phyloP scores from a whole-genome alignment of 2,797 vertebrate genomes.

The Mycteria americana region DNA sequence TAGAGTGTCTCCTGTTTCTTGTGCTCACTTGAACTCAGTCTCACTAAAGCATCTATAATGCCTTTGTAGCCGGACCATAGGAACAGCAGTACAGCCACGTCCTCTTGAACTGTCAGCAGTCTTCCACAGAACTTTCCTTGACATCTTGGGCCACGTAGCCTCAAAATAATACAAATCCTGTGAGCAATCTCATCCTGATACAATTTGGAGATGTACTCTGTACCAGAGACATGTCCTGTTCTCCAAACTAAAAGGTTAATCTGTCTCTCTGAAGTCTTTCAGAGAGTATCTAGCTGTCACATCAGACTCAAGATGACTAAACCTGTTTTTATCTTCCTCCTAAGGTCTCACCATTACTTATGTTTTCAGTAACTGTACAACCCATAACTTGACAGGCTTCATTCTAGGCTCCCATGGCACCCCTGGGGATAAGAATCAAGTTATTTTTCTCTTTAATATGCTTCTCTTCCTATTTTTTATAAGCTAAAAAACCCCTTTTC shows the following conservation, averaged over 20 bases:
- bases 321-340: background rate
- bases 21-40: background rate
- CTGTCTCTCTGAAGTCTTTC: background rate
- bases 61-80: background rate
- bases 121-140: background rate
- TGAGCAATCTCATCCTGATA: background rate
- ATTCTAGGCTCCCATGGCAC: background rate
- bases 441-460: background rate
- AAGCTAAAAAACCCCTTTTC: background rate
- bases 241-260: background rate
- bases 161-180: background rate
- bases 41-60: background rate
- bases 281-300: background rate
- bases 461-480: background rate
- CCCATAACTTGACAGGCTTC: background rate
- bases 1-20: background rate
- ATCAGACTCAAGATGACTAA: background rate
- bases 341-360: background rate
- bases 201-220: background rate
- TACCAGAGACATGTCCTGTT: background rate
- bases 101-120: background rate
- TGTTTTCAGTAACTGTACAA: background rate
- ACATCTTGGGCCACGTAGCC: background rate
- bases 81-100: background rate
- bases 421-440: background rate